phyloP scores from a whole-genome alignment of 2,797 vertebrate species.

The Notamacropus eugenii region DNA sequence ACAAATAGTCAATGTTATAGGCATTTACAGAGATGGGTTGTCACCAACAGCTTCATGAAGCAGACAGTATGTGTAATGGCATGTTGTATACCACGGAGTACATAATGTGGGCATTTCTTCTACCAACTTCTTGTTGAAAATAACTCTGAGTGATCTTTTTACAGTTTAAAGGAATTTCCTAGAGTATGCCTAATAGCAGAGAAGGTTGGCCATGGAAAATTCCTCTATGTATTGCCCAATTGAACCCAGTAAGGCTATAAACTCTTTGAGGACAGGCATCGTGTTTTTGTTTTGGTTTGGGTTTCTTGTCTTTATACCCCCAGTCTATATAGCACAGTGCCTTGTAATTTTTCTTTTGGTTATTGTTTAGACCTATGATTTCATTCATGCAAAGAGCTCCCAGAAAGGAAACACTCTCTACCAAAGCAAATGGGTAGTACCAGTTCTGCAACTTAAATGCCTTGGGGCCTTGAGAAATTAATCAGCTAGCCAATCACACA shows the following conservation, averaged over 20 bases:
- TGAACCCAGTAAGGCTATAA: neutral
- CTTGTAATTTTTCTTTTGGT: neutral
- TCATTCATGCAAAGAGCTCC: neutral
- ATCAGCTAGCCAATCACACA: neutral
- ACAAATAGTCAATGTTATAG: neutral
- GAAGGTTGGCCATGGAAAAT: neutral
- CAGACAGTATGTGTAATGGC: neutral
- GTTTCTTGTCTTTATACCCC: neutral
- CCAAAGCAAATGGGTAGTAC: neutral
- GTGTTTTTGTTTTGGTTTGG: neutral
- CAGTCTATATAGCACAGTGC: neutral
- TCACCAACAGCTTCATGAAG: conserved; percentile 1
- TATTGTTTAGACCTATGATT: neutral
- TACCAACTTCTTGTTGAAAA: neutral
- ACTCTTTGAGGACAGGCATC: neutral
- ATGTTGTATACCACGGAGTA: neutral
- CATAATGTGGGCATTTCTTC: neutral
- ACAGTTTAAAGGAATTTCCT: conserved; percentile 50
- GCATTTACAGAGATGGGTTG: neutral
- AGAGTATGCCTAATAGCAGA: neutral
- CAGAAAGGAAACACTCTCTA: neutral
- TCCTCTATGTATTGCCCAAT: neutral
- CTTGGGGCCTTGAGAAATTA: neutral
- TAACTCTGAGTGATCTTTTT: conserved; percentile 29
- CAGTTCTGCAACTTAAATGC: neutral